A percentile compares a stretch with the other conserved stretches of the same genome.
phyloP scores from a whole-genome alignment of 2,113 vertebrate species.

The Rhea americana region DNA sequence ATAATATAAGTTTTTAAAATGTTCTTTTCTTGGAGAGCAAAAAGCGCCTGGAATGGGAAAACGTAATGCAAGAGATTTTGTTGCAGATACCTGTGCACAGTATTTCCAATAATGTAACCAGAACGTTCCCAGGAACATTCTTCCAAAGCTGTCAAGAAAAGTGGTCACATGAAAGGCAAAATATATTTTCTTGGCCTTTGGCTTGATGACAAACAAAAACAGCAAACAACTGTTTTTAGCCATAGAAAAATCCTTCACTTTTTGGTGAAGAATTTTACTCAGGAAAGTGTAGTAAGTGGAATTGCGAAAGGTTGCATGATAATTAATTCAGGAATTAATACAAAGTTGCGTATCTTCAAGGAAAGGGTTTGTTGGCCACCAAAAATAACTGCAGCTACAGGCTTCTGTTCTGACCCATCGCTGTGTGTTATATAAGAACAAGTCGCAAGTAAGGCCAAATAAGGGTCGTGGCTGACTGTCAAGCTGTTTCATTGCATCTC shows the following conservation, averaged over 20 bases:
- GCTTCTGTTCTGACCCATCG: not conserved
- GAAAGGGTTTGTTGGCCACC: not conserved
- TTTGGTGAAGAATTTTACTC: not conserved
- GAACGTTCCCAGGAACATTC: not conserved
- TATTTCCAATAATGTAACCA: not conserved
- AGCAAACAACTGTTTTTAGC: not conserved
- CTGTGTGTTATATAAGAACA: not conserved
- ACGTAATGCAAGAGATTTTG: not conserved
- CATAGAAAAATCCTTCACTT: not conserved
- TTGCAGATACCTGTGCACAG: not conserved
- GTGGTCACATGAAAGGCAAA: not conserved
- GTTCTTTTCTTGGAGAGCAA: not conserved
- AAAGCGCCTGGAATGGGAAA: not conserved
- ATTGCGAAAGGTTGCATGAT: not conserved
- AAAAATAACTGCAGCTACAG: not conserved
- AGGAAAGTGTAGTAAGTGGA: not conserved
- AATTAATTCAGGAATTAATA: not conserved
- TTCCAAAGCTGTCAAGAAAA: not conserved
- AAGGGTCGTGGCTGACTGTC: not conserved
- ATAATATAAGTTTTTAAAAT: not conserved
- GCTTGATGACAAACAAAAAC: not conserved
- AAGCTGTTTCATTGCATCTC: not conserved
- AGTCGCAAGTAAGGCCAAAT: not conserved
- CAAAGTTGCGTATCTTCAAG: not conserved
- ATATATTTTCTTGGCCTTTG: not conserved